These are phyloP conservation scores for Zaprionus ornatus DNA, from an alignment of 1,140 invertebrate species.

Conservation along the genomic window DNA sequence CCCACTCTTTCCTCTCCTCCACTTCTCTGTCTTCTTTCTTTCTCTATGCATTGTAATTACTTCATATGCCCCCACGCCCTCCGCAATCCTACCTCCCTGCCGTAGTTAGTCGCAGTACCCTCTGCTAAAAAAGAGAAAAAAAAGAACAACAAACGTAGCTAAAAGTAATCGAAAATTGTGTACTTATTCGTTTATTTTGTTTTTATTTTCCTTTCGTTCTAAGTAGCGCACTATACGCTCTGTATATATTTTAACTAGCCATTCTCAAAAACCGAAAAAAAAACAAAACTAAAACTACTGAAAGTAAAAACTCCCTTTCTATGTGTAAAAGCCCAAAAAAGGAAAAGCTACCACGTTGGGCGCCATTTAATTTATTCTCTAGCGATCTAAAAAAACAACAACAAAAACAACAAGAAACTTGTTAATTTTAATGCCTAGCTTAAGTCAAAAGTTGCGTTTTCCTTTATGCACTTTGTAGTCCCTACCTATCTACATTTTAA, in stretches of 20 bases:
- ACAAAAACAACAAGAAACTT: slow-evolving; percentile 7
- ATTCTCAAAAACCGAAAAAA: not conserved
- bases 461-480: slow-evolving; percentile 30
- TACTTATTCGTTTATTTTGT: slow-evolving; percentile 73
- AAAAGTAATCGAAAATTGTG: slow-evolving; percentile 72
- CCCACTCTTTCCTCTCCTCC: not conserved
- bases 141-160: slow-evolving; percentile 38
- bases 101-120: slow-evolving; percentile 56
- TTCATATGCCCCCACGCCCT: slow-evolving; percentile 40
- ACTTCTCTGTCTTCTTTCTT: not conserved
- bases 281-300: not conserved
- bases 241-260: slow-evolving; percentile 34
- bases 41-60: slow-evolving; percentile 72
- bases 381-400: slow-evolving; percentile 55
- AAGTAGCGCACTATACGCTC: slow-evolving; percentile 57
- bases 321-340: not conserved
- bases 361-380: slow-evolving; percentile 70
- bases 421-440: slow-evolving; percentile 38
- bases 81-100: slow-evolving; percentile 33
- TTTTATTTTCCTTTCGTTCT: slow-evolving; percentile 41
- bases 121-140: slow-evolving; percentile 31
- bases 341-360: not conserved
- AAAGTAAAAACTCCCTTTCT: not conserved
- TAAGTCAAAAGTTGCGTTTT: slow-evolving; percentile 56
- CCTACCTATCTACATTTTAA: slow-evolving; percentile 20